Evolutionary conservation across 2,797 vertebrate genomes (phyloP).

Genomic region (Hyperoplus lanceolatus): DNA sequence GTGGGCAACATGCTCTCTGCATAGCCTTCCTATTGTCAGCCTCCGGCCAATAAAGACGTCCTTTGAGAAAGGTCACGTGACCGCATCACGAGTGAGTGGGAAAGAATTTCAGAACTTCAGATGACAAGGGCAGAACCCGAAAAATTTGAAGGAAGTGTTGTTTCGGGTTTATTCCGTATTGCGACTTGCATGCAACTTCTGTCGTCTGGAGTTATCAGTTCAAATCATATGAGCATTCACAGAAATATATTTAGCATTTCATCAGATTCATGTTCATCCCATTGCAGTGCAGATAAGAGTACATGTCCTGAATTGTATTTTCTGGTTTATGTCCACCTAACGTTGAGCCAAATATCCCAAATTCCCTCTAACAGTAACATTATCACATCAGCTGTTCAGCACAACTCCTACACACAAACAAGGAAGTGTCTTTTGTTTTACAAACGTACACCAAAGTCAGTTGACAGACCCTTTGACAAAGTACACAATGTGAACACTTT

Average conservation of each 20-base stretch:
- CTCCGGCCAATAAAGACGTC: slow-evolving; percentile 58
- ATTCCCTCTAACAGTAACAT: too few relatives aligned
- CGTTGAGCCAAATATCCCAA: too few relatives aligned
- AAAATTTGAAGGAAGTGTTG: slow-evolving; percentile 23
- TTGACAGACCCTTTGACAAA: not conserved
- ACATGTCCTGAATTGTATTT: too few relatives aligned
- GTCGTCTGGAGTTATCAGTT: not conserved
- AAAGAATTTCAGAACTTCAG: slow-evolving; percentile 62
- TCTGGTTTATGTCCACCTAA: too few relatives aligned
- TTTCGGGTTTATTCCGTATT: not conserved
- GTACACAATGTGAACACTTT: too few relatives aligned
- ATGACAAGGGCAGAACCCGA: slow-evolving; percentile 20
- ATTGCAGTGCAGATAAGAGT: not conserved
- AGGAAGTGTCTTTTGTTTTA: too few relatives aligned
- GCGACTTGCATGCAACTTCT: not conserved
- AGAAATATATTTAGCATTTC: not conserved
- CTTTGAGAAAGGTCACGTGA: slow-evolving; percentile 78
- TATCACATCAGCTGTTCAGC: too few relatives aligned
- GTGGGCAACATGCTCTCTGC: slow-evolving; percentile 36
- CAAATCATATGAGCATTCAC: not conserved
- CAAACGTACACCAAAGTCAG: too few relatives aligned
- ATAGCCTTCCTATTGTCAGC: slow-evolving; percentile 64
- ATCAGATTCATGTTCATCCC: not conserved
- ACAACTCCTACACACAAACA: too few relatives aligned
- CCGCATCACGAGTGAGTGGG: slow-evolving; percentile 56